A percentile compares a stretch with the other conserved stretches of the same genome.
Evolutionary conservation across 2,888 invertebrate genomes (phyloP).

Genomic region (Clistopyga incitator): DNA sequence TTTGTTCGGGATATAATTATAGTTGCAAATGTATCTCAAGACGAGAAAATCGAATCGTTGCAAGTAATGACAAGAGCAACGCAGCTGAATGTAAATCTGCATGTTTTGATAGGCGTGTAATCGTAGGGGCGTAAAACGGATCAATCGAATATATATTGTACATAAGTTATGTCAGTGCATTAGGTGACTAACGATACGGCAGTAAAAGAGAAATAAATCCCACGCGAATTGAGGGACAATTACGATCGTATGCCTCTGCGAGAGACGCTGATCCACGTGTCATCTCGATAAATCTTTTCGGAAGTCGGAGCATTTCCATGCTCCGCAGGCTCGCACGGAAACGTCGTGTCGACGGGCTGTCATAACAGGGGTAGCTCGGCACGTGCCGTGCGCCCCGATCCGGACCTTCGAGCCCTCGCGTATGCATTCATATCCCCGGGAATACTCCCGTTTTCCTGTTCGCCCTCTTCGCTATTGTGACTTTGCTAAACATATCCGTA

Average conservation of each 20-base stretch:
- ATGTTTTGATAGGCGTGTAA: conserved; percentile 31
- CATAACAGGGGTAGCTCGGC: conserved; percentile 81
- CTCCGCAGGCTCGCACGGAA: conserved; percentile 64
- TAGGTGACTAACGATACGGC: conserved; percentile 61
- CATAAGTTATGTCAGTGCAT: conserved; percentile 43
- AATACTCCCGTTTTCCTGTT: conserved; percentile 47
- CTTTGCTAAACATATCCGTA: conserved; percentile 53
- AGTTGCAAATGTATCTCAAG: too few species aligned
- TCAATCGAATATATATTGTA: conserved; percentile 13
- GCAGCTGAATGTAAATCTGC: conserved; percentile 30
- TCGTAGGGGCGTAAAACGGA: conserved; percentile 17
- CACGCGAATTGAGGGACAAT: conserved; percentile 68
- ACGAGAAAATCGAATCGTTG: too few species aligned
- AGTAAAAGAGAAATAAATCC: conserved; percentile 66
- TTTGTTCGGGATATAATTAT: not conserved
- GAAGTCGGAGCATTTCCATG: conserved; percentile 69
- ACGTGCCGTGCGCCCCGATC: conserved; percentile 75
- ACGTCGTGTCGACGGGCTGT: conserved; percentile 78
- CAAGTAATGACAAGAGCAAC: not conserved
- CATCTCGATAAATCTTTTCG: conserved; percentile 72
- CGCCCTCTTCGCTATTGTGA: conserved; percentile 34
- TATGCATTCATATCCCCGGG: conserved; percentile 45
- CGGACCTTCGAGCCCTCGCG: conserved; percentile 63
- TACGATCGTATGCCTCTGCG: conserved; percentile 55
- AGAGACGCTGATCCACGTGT: conserved; percentile 67